Evolutionary conservation across 2,888 invertebrate species (phyloP).

Genomic region (Lomographa bimaculata): DNA sequence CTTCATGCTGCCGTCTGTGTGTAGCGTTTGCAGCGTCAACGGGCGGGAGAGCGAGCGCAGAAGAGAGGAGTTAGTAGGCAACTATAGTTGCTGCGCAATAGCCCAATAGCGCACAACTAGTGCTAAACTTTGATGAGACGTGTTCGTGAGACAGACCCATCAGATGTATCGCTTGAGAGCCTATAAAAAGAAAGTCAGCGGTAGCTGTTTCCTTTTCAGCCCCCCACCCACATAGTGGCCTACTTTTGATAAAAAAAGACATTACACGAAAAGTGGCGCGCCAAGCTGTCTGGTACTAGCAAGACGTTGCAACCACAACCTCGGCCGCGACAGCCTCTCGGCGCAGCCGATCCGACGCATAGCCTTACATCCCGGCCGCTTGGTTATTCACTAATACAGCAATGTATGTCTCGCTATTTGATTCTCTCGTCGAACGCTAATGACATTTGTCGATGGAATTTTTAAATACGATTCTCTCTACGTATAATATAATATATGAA

Average conservation of each 20-base stretch:
- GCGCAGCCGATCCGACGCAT: constrained; percentile 44
- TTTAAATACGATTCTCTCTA: constrained; percentile 12
- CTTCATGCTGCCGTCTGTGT: too few species aligned
- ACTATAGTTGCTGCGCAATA: too few species aligned
- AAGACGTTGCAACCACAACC: constrained; percentile 52
- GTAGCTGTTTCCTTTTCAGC: constrained; percentile 58
- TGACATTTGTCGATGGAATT: constrained; percentile 19
- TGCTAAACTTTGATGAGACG: constrained; percentile 42
- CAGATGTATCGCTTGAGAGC: constrained; percentile 59
- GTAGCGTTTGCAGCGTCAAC: too few species aligned
- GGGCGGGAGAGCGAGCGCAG: too few species aligned
- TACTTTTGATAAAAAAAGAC: constrained; percentile 62
- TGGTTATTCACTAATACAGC: constrained; percentile 35
- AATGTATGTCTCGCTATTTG: constrained; percentile 37
- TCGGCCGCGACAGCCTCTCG: constrained; percentile 45
- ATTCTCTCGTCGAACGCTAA: constrained; percentile 7
- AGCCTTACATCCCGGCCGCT: constrained; percentile 24
- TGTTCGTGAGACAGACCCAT: constrained; percentile 42
- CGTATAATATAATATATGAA: too few species aligned
- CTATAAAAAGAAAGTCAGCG: constrained; percentile 76
- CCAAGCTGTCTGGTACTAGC: constrained; percentile 75
- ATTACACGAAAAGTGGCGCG: constrained; percentile 72
- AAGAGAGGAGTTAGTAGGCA: constrained; percentile 7
- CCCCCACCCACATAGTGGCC: constrained; percentile 56
- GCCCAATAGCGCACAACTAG: too few species aligned